Conservation (phyloP, 92 coral and sea anemone species). For the Diadumene lineata region DNA sequence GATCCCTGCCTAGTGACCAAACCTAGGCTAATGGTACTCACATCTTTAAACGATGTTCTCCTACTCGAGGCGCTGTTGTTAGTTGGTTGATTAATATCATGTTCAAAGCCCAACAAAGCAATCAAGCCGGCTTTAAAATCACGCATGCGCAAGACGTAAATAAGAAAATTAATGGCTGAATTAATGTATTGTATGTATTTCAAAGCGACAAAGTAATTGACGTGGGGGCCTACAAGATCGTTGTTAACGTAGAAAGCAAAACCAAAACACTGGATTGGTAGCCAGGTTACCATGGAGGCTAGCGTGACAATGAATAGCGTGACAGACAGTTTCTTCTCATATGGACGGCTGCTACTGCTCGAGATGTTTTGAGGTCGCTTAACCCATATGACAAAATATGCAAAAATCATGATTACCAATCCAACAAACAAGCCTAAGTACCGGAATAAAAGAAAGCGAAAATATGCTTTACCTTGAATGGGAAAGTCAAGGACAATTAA, state of each 20-base stretch:
- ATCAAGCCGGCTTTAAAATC: slow-evolving; percentile 32
- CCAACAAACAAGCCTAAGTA: neutral
- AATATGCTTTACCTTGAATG: neutral
- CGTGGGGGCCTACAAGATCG: neutral
- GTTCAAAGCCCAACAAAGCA: neutral
- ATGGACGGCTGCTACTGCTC: neutral
- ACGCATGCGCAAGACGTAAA: slow-evolving; percentile 42
- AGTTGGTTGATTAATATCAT: neutral
- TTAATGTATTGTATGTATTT: slow-evolving; percentile 32
- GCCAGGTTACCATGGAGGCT: slow-evolving; percentile 37
- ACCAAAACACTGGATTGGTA: slow-evolving; percentile 18
- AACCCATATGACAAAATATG: slow-evolving; percentile 1
- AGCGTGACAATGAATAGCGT: slow-evolving; percentile 51
- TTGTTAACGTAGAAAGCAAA: neutral
- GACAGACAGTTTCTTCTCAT: slow-evolving; percentile 26
- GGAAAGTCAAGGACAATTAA: neutral
- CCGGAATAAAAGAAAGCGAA: neutral
- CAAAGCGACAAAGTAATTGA: slow-evolving; percentile 8
- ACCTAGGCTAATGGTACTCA: neutral
- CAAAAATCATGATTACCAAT: neutral
- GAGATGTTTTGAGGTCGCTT: neutral
- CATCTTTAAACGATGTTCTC: neutral
- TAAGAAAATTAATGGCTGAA: slow-evolving; percentile 33
- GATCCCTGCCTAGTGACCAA: neutral
- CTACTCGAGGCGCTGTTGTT: too few relatives aligned